A percentile compares a stretch with the other conserved stretches of the same genome.
These are phyloP conservation scores for Desmophyllum pertusum DNA, from an alignment of 92 coral and sea anemone species.

Conservation along the genomic window DNA sequence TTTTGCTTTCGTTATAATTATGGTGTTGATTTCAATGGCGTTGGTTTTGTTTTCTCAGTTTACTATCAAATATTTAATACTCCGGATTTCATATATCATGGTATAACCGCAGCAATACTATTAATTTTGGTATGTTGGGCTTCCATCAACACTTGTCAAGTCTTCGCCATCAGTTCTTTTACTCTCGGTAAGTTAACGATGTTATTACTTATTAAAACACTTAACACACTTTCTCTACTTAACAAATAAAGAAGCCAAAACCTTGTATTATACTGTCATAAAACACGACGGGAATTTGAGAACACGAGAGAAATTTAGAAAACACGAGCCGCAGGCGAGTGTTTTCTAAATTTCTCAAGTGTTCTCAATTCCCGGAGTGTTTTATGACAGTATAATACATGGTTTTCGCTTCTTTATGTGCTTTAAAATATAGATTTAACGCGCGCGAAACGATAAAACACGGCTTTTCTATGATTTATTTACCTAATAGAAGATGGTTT, in stretches of 20 bases:
- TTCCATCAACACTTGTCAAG: constrained; percentile 67
- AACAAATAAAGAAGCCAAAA: background rate
- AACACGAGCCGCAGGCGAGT: too few relatives aligned
- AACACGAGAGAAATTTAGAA: too few relatives aligned
- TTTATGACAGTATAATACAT: too few relatives aligned
- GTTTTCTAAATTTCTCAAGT: too few relatives aligned
- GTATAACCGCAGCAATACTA: background rate
- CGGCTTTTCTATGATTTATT: too few relatives aligned
- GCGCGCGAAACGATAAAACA: too few relatives aligned
- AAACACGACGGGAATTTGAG: too few relatives aligned
- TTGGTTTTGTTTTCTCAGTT: constrained; percentile 43
- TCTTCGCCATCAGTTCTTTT: constrained; percentile 62
- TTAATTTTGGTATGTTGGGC: constrained; percentile 54
- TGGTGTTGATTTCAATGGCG: constrained; percentile 23
- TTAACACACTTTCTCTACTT: background rate
- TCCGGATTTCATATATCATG: background rate
- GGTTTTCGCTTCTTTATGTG: too few relatives aligned
- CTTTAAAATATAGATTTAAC: too few relatives aligned
- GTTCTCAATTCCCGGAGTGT: too few relatives aligned
- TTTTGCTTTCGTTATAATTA: constrained; percentile 26
- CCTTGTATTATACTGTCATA: too few relatives aligned
- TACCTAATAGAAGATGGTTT: too few relatives aligned
- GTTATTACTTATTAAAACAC: background rate
- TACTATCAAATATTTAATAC: background rate
- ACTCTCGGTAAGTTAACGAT: constrained; percentile 42